Evolutionary conservation across 2,888 invertebrate species (phyloP).

Genomic region (Mycalesis mineus): DNA sequence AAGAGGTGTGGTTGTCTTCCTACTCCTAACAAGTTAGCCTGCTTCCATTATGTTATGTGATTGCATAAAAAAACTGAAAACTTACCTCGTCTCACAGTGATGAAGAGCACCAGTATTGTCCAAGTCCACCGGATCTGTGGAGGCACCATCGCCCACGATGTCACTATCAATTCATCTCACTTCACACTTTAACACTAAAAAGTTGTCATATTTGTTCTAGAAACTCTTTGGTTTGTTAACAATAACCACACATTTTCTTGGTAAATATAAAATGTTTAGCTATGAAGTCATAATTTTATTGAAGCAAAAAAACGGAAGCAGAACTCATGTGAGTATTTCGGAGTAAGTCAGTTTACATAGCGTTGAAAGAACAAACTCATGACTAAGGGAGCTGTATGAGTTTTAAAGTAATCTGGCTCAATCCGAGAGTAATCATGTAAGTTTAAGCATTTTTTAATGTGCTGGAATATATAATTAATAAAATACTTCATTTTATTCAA

Average conservation of each 20-base stretch:
- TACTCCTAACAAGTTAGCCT: too few relatives aligned
- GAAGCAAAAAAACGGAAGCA: background rate
- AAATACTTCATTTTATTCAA: too few relatives aligned
- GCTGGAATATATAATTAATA: too few relatives aligned
- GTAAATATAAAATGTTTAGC: background rate
- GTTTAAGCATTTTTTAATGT: too few relatives aligned
- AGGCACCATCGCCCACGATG: slow-evolving; percentile 55
- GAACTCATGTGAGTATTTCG: too few relatives aligned
- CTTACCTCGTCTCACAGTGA: slow-evolving; percentile 50
- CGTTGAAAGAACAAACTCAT: too few relatives aligned
- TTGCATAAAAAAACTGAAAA: background rate
- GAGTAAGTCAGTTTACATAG: too few relatives aligned
- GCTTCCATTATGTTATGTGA: too few relatives aligned
- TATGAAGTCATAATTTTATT: background rate
- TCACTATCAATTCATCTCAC: slow-evolving; percentile 39
- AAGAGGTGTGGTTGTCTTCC: too few relatives aligned
- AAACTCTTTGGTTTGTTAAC: background rate
- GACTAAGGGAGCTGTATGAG: too few relatives aligned
- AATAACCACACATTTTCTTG: background rate
- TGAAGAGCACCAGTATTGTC: slow-evolving; percentile 40
- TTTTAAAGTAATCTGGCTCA: too few relatives aligned
- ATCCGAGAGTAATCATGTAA: too few relatives aligned
- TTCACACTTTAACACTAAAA: slow-evolving; percentile 6
- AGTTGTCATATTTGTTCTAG: slow-evolving; percentile 4
- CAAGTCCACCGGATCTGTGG: slow-evolving; percentile 44